phyloP scores from a whole-genome alignment of 2,797 vertebrate species.

The Scolopax rusticola region DNA sequence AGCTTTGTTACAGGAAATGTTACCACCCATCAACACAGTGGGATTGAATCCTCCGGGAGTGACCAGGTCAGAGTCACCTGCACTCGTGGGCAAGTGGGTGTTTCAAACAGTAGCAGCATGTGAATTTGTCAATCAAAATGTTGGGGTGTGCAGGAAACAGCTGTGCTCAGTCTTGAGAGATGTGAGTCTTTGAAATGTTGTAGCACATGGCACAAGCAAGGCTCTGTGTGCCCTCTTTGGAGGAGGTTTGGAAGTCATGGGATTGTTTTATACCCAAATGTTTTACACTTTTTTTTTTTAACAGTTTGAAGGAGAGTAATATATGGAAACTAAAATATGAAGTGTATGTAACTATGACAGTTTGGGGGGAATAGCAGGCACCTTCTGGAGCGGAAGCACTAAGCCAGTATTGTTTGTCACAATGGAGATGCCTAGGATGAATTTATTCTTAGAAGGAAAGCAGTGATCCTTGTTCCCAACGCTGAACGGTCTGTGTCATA shows the following conservation, averaged over 20 bases:
- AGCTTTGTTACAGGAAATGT: neutral
- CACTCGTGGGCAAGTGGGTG: neutral
- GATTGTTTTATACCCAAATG: neutral
- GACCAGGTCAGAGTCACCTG: neutral
- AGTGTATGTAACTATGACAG: neutral
- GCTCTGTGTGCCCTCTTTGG: rapidly evolving
- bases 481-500: neutral
- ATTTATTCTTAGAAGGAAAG: neutral
- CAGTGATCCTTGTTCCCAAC: neutral
- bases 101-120: neutral
- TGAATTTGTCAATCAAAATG: neutral
- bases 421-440: neutral
- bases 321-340: neutral
- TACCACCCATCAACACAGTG: neutral
- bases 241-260: neutral
- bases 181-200: neutral
- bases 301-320: neutral
- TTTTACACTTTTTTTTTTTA: neutral
- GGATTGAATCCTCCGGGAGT: neutral
- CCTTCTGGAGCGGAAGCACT: neutral
- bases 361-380: neutral
- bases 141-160: neutral
- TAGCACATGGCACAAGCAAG: neutral
- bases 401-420: neutral
- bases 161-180: neutral